phyloP scores from a whole-genome alignment of 2,113 vertebrate genomes.

The Cacatua alba region DNA sequence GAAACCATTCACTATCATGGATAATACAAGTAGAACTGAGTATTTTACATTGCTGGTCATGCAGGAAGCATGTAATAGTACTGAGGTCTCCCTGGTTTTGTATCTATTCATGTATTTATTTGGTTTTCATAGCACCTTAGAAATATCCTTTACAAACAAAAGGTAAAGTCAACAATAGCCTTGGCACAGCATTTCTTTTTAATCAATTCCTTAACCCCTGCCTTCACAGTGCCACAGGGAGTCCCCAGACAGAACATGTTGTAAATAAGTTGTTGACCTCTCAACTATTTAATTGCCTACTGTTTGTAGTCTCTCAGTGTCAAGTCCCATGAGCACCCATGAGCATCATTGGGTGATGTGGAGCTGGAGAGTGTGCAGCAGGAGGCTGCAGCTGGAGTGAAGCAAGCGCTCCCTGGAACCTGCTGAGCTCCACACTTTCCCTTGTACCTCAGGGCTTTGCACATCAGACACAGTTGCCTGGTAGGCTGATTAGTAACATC shows the following conservation, averaged over 20 bases:
- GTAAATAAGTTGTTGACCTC: neutral
- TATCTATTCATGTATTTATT: neutral
- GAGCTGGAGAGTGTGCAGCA: neutral
- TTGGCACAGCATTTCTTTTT: neutral
- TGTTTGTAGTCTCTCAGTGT: neutral
- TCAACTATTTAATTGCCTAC: neutral
- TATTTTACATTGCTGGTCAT: neutral
- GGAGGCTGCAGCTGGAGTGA: neutral
- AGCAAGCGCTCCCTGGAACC: neutral
- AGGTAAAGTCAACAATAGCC: neutral
- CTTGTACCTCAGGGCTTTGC: neutral
- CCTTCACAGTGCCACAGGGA: neutral
- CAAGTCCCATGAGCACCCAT: neutral
- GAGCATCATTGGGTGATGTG: rapidly evolving
- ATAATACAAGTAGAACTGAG: neutral
- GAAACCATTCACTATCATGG: neutral
- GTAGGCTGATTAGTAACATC: neutral
- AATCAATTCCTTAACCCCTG: neutral
- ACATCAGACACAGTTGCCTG: neutral
- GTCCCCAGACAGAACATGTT: neutral
- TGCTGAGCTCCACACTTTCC: neutral
- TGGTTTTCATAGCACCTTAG: neutral
- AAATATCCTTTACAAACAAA: neutral
- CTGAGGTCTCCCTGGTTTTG: neutral
- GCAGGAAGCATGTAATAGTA: neutral